Evolutionary conservation across 2,888 invertebrate species (phyloP).

Genomic region (Dinocampus coccinellae): DNA sequence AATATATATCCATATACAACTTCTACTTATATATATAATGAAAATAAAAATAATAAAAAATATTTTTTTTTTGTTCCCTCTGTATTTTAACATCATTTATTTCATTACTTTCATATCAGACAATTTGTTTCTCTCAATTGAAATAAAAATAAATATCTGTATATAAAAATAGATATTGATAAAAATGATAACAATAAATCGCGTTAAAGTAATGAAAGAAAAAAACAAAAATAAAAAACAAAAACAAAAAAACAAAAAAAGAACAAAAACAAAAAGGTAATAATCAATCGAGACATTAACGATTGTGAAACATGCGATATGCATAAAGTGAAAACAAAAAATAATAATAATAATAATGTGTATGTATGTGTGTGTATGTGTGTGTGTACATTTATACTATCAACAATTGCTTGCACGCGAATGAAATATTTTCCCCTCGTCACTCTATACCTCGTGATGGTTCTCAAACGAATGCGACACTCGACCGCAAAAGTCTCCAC

Average conservation of each 20-base stretch:
- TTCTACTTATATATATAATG: too few relatives aligned
- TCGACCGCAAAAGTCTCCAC: conserved; percentile 5
- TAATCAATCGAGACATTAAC: background rate
- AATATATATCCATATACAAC: too few relatives aligned
- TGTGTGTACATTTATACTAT: background rate
- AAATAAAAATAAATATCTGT: too few relatives aligned
- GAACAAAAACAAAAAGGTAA: too few relatives aligned
- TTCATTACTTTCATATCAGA: too few relatives aligned
- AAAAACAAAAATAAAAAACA: too few relatives aligned
- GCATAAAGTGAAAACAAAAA: background rate
- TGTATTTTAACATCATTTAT: background rate
- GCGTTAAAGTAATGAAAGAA: background rate
- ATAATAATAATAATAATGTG: background rate
- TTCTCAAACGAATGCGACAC: background rate
- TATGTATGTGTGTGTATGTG: background rate
- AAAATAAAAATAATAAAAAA: too few relatives aligned
- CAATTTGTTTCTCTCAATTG: too few relatives aligned
- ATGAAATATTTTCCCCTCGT: background rate
- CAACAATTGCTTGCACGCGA: background rate
- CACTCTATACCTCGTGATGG: background rate
- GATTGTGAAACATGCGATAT: background rate
- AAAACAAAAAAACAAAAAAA: too few relatives aligned
- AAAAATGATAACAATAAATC: background rate
- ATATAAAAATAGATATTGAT: background rate
- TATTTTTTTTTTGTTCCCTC: too few relatives aligned